phyloP scores from a whole-genome alignment of 1,140 invertebrate genomes.

The Coelopa frigida region DNA sequence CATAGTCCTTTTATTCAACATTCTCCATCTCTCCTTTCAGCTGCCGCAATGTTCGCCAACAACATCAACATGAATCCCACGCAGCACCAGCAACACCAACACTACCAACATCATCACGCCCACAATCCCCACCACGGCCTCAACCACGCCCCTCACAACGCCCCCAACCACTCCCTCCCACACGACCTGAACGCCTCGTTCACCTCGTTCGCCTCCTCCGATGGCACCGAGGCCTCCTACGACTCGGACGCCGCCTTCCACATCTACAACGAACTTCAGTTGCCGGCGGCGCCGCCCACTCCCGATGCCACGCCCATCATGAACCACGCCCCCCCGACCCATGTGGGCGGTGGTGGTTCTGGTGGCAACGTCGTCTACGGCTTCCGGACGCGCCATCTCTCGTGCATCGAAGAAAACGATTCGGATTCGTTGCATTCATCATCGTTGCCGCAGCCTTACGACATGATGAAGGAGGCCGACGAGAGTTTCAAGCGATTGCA shows the following conservation, averaged over 20 bases:
- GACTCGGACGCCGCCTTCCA: slow-evolving; percentile 12
- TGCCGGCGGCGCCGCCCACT: slow-evolving; percentile 11
- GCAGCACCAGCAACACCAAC: background rate
- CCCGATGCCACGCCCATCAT: slow-evolving; percentile 16
- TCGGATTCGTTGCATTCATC: slow-evolving; percentile 38
- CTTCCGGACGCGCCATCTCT: slow-evolving; percentile 39
- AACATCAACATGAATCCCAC: background rate
- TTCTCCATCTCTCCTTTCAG: background rate
- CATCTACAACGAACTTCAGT: slow-evolving; percentile 14
- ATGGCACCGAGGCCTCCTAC: slow-evolving; percentile 9
- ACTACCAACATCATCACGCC: background rate
- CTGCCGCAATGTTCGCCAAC: background rate
- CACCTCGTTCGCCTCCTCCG: slow-evolving; percentile 12
- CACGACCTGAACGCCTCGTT: slow-evolving; percentile 14
- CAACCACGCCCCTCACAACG: background rate
- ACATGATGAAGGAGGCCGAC: slow-evolving; percentile 39
- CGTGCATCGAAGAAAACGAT: slow-evolving; percentile 43
- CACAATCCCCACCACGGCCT: background rate
- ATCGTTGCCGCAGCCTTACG: slow-evolving; percentile 33
- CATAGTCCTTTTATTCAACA: too few relatives aligned
- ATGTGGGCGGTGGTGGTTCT: too few relatives aligned
- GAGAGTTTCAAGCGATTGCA: slow-evolving; percentile 35
- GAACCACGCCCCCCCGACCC: slow-evolving; percentile 25
- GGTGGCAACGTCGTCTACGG: slow-evolving; percentile 38
- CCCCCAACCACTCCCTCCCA: background rate